These are phyloP conservation scores for Syngnathus scovelli DNA, from an alignment of 2,113 vertebrate species.

Conservation along the genomic window DNA sequence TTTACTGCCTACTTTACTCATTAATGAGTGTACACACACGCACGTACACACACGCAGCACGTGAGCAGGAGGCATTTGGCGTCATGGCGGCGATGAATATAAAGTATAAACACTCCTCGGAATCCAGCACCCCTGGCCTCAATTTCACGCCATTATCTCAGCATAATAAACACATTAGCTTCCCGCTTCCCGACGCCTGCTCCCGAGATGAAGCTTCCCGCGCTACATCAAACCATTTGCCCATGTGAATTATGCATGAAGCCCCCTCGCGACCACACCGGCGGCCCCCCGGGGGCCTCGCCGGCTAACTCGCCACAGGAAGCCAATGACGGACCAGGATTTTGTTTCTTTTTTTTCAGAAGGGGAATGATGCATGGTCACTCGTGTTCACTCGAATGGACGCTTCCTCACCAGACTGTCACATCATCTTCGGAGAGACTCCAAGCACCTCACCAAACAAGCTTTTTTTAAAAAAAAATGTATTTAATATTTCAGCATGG, in stretches of 20 bases:
- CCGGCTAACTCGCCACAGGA: conserved; percentile 25
- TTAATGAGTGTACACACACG: neutral
- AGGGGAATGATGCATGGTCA: neutral
- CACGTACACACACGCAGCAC: conserved; percentile 37
- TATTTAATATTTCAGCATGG: no score
- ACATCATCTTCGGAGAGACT: neutral
- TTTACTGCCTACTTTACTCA: neutral
- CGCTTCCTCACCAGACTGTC: neutral
- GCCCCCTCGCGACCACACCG: conserved; percentile 38
- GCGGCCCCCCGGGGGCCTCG: conserved; percentile 50
- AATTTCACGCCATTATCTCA: conserved; percentile 71
- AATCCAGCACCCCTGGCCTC: conserved; percentile 64
- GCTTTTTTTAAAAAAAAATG: no score
- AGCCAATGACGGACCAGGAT: conserved; percentile 7
- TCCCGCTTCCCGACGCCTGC: conserved; percentile 36
- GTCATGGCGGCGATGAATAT: conserved; percentile 68
- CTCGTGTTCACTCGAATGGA: neutral
- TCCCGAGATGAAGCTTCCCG: conserved; percentile 69
- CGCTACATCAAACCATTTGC: conserved; percentile 75
- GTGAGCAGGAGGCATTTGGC: conserved; percentile 63
- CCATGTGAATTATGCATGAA: conserved; percentile 73
- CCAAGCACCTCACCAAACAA: neutral
- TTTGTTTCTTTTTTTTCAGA: neutral
- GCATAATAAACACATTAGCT: conserved; percentile 78
- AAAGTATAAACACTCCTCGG: conserved; percentile 70